Conservation (phyloP, 2,888 invertebrate genomes). For the Diarsia mendica region DNA sequence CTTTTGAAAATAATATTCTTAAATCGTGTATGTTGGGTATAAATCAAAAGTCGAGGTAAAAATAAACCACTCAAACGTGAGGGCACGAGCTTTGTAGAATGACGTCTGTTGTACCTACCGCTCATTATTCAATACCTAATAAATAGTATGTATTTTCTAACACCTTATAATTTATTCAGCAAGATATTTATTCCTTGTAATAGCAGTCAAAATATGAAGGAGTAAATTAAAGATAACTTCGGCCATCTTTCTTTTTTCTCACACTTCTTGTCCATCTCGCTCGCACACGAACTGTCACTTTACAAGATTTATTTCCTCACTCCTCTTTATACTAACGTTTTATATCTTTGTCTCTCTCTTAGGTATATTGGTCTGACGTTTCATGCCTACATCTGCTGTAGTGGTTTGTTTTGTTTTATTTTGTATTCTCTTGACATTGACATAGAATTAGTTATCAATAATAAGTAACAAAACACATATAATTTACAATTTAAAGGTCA, state of each 20-base stretch:
- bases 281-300: constrained; percentile 25
- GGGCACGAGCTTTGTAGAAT: constrained; percentile 53
- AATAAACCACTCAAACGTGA: constrained; percentile 58
- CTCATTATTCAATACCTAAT: constrained; percentile 49
- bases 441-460: not conserved
- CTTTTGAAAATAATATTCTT: constrained; percentile 24
- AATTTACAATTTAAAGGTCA: not conserved
- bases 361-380: constrained; percentile 16
- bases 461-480: constrained; percentile 12
- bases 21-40: constrained; percentile 37
- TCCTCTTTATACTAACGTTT: not conserved
- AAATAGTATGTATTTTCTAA: constrained; percentile 17
- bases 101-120: constrained; percentile 49
- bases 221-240: not conserved
- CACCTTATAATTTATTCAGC: constrained; percentile 33
- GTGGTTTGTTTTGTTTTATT: not conserved
- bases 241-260: not conserved
- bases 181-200: not conserved
- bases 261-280: constrained; percentile 6
- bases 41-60: constrained; percentile 54
- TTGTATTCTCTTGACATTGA: constrained; percentile 2
- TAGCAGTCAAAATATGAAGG: constrained; percentile 1
- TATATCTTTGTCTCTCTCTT: constrained; percentile 25
- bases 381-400: not conserved
- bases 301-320: constrained; percentile 7